These are phyloP conservation scores for Leucania comma DNA, from an alignment of 2,888 invertebrate genomes.

Conservation along the genomic window DNA sequence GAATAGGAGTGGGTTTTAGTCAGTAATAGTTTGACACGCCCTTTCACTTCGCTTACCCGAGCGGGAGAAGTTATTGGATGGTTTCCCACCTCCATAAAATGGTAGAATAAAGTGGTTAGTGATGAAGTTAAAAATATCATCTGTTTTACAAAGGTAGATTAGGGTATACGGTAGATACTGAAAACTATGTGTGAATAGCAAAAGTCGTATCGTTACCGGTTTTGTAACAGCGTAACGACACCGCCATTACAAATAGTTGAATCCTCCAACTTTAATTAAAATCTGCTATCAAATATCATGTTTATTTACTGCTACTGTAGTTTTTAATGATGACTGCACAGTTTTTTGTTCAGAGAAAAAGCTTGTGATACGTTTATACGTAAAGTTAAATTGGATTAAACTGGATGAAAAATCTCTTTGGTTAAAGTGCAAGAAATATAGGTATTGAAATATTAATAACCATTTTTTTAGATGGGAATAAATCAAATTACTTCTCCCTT, in stretches of 20 bases:
- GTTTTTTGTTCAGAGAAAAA: neutral
- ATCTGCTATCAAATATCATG: conserved; percentile 23
- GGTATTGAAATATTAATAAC: too few species aligned
- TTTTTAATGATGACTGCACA: conserved; percentile 14
- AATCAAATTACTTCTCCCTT: too few species aligned
- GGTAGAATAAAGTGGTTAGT: too few species aligned
- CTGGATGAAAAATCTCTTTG: neutral
- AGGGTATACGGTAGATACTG: neutral
- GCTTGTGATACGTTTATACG: neutral
- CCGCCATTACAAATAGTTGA: conserved; percentile 38
- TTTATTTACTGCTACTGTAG: neutral
- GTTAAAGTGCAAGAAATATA: too few species aligned
- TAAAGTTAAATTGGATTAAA: neutral
- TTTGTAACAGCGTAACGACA: conserved; percentile 5
- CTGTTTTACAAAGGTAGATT: neutral
- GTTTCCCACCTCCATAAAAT: too few species aligned
- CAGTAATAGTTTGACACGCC: too few species aligned
- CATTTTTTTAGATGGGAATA: too few species aligned
- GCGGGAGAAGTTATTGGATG: too few species aligned
- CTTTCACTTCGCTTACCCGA: too few species aligned
- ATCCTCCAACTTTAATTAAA: conserved; percentile 55
- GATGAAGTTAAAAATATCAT: too few species aligned
- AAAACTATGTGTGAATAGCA: conserved; percentile 30
- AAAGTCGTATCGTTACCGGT: conserved; percentile 9
- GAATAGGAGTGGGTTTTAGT: too few species aligned